Conservation (phyloP, 2,888 invertebrate species). For the Apocheima hispidaria region DNA sequence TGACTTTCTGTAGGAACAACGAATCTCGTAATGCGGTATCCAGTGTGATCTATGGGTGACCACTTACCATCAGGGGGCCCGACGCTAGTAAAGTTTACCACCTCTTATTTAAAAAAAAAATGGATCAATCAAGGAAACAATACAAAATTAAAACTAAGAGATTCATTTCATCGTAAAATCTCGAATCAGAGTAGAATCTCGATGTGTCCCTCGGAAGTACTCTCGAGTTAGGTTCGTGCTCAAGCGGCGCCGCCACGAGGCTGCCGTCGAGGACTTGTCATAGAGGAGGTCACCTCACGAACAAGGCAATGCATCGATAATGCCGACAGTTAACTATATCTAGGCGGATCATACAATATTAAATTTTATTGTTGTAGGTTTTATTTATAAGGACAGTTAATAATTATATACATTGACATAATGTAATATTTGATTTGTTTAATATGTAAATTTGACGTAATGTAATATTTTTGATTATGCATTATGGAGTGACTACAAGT, state of each 20-base stretch:
- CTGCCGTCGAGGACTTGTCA: neutral
- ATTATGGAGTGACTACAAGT: neutral
- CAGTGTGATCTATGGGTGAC: too few species aligned
- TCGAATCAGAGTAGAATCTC: neutral
- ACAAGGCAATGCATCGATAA: conserved; percentile 5
- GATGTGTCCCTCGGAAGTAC: conserved; percentile 2
- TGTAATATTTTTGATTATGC: neutral
- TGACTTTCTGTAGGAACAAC: too few species aligned
- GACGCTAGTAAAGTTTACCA: too few species aligned
- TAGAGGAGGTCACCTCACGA: conserved; percentile 16
- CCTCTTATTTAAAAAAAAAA: too few species aligned
- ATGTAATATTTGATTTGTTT: too few species aligned
- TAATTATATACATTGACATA: too few species aligned
- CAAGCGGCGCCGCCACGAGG: conserved; percentile 6
- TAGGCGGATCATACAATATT: too few species aligned
- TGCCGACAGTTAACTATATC: neutral
- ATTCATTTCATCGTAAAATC: neutral
- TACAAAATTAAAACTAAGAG: neutral
- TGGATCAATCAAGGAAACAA: neutral
- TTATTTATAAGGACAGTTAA: too few species aligned
- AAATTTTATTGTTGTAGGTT: too few species aligned
- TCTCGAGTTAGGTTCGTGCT: conserved; percentile 9
- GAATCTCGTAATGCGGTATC: too few species aligned
- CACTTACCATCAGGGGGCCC: too few species aligned
- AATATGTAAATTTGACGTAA: too few species aligned